Evolutionary conservation across 2,113 vertebrate genomes (phyloP), one percentile per base, ranked within the genome.

Genomic region (Cacatua alba): DNA sequence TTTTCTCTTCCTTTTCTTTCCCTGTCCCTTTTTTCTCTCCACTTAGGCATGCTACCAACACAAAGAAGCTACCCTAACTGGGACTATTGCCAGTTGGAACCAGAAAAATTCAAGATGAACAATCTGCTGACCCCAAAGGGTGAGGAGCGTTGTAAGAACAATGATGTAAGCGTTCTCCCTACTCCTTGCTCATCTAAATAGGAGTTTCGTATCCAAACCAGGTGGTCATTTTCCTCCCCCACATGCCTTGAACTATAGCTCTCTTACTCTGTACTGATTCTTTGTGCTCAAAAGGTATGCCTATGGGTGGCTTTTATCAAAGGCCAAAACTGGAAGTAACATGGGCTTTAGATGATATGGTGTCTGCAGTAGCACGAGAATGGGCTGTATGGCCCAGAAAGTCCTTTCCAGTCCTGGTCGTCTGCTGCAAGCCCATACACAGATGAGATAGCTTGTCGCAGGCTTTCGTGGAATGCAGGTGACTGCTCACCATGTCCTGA

Each of bases 41-140:
- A 28, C 37, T 82, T 83, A 97, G 96, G 95, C 57, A 92, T 28
- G 1, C 72, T 75, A 17, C 93, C 95, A 64, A n/a, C 60, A 53
- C 91, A 64, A 33, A 94, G 95, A 60, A 92, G 91, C 67, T 97
- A 89, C 44, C 33, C 28, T 19, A 65, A 26, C 26, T 97, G 96
- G 95, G 49, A 95, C 92, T 97, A 86, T 68, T 94, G 89, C 5
- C 69, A 96, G 28, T 11, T 96, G 85, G 97, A 98, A 67, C 88
- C 69, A 18, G 97, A 95, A 86, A 76, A 95, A 70, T 87, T 72
- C 46, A 86, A 57, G 60, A 95, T 92, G 78, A 97, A 94, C 85
- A 83, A 94, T 49, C n/a, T 97, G 23, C 41, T 94, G 17, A 57
- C 46, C 15, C 59, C 72, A 33, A 96, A 86, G 62, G 69, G 24